phyloP scores from a whole-genome alignment of 2,797 vertebrate species.

The Sebastes paucispinis region DNA sequence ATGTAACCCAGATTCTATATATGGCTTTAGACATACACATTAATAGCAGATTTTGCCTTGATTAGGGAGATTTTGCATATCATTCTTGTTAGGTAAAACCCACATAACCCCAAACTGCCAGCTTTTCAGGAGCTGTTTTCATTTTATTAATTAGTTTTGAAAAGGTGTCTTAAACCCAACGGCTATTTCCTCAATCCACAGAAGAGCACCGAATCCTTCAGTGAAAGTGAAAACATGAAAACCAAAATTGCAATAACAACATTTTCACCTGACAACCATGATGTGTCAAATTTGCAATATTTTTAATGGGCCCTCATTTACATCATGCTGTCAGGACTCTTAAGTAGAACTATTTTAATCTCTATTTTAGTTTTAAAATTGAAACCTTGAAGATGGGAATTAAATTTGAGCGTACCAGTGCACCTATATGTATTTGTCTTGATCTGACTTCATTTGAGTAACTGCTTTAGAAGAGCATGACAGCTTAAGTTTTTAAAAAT shows the following conservation, averaged over 20 bases:
- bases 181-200: slow-evolving; percentile 21
- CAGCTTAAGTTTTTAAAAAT: not conserved
- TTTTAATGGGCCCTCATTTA: slow-evolving; percentile 29
- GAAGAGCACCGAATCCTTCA: not conserved
- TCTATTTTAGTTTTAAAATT: not conserved
- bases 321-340: slow-evolving; percentile 13
- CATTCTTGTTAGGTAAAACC: not conserved
- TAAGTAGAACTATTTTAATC: slow-evolving; percentile 9
- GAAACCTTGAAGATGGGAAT: slow-evolving; percentile 24
- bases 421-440: slow-evolving; percentile 17
- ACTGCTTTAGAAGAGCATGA: slow-evolving; percentile 12
- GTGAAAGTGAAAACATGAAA: slow-evolving; percentile 32
- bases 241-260: slow-evolving; percentile 33
- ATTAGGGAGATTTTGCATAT: not conserved
- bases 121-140: slow-evolving; percentile 8
- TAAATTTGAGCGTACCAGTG: not conserved
- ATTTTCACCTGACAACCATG: slow-evolving; percentile 22
- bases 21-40: not conserved
- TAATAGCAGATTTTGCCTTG: not conserved
- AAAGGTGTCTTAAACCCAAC: slow-evolving; percentile 31
- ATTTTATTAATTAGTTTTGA: slow-evolving; percentile 41
- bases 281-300: slow-evolving; percentile 2
- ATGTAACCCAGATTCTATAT: not conserved
- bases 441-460: slow-evolving; percentile 31
- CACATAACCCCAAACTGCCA: slow-evolving; percentile 35